Percentiles rank a stretch among this genome's conserved stretches.
Evolutionary conservation across 2,888 invertebrate species (phyloP).

Genomic region (Ceramica pisi): DNA sequence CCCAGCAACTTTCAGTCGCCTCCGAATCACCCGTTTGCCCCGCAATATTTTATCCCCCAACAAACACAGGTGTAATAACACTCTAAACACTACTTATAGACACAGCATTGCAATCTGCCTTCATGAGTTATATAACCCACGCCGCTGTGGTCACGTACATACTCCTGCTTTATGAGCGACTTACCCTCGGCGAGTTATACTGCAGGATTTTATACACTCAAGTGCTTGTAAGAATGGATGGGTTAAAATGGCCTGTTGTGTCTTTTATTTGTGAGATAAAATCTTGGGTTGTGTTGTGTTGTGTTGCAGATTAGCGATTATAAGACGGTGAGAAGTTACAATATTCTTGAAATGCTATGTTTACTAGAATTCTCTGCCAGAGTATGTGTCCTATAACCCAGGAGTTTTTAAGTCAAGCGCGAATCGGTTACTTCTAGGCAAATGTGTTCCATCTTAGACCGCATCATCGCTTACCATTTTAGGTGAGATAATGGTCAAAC

Average conservation of each 20-base stretch:
- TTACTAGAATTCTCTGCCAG: no score
- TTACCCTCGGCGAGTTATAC: constrained; percentile 49
- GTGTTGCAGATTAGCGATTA: neutral
- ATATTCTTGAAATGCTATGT: neutral
- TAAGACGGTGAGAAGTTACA: neutral
- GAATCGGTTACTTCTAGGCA: no score
- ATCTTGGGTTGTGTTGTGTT: constrained; percentile 22
- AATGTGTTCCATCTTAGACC: no score
- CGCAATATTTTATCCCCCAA: neutral
- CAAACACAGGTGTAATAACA: constrained; percentile 50
- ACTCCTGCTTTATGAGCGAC: constrained; percentile 57
- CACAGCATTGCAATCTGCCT: constrained; percentile 50
- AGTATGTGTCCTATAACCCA: no score
- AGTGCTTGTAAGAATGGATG: constrained; percentile 63
- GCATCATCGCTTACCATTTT: no score
- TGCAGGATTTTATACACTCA: constrained; percentile 62
- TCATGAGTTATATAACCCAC: constrained; percentile 49
- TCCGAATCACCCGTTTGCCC: neutral
- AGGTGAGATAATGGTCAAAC: no score
- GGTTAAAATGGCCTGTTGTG: constrained; percentile 51
- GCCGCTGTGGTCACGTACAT: constrained; percentile 59
- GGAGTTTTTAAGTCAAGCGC: no score
- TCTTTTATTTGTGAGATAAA: constrained; percentile 57
- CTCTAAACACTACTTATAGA: constrained; percentile 52
- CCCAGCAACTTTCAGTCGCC: neutral